A percentile compares a stretch with the other conserved stretches of the same genome.
These are phyloP conservation scores for crab-eating macaque (Macaca fascicularis) DNA, from an alignment of 2,113 vertebrate species.

Conservation along the genomic window T2T-MFA8v1.1 NC_088379.1:101448501-101449000, in stretches of 20 bases:
- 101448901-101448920: background rate
- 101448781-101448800: background rate
- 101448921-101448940: background rate
- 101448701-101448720: background rate
- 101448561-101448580: background rate
- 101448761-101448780: background rate
- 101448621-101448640: background rate
- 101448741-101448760: background rate
- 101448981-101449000: slow-evolving; percentile 4
- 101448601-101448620: background rate
- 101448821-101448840: background rate
- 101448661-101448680: background rate
- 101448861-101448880: background rate
- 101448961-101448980: background rate
- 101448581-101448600: background rate
- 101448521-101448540: background rate
- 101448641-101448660: background rate
- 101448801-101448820: background rate
- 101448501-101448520: background rate
- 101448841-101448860: background rate
- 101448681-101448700: background rate
- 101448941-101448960: slow-evolving; percentile 9
- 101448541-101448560: background rate
- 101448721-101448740: background rate
- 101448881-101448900: background rate